These are phyloP conservation scores for Sphyrna mokarran DNA, from an alignment of 2,113 vertebrate genomes.

Conservation along the genomic window DNA sequence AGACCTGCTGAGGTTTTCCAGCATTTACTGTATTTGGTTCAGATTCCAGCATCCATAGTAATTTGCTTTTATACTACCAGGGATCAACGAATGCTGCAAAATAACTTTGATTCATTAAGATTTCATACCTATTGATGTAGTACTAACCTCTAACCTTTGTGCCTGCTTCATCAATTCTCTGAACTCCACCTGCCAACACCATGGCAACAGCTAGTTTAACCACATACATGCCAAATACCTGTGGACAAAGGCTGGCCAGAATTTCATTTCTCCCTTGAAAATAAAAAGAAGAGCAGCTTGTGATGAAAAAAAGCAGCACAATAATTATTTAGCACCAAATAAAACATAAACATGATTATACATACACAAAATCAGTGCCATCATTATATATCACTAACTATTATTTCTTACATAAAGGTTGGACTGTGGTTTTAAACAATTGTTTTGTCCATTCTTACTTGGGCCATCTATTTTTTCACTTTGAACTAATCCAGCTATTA, in stretches of 20 bases:
- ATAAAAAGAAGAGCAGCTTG: constrained; percentile 32
- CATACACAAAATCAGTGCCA: not conserved
- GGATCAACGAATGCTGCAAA: not conserved
- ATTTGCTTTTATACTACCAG: too few species aligned
- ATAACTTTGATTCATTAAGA: not conserved
- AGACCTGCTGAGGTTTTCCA: too few species aligned
- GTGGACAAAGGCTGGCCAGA: constrained; percentile 85
- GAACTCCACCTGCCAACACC: constrained; percentile 89
- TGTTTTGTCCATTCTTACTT: too few species aligned
- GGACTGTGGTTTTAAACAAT: not conserved
- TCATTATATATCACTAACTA: not conserved
- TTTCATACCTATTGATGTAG: not conserved
- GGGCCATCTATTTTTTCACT: not conserved
- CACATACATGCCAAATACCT: constrained; percentile 90
- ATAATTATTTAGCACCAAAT: not conserved
- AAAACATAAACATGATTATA: constrained; percentile 39
- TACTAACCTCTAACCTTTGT: constrained; percentile 80
- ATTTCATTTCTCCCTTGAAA: constrained; percentile 83
- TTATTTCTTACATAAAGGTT: not conserved
- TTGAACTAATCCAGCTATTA: not conserved
- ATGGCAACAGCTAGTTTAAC: constrained; percentile 88
- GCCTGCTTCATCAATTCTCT: constrained; percentile 82
- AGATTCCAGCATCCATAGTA: too few species aligned
- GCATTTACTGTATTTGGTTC: too few species aligned
- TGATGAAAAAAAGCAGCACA: not conserved